phyloP scores from a whole-genome alignment of 2,888 invertebrate species.

The Mesochorus sp. region DNA sequence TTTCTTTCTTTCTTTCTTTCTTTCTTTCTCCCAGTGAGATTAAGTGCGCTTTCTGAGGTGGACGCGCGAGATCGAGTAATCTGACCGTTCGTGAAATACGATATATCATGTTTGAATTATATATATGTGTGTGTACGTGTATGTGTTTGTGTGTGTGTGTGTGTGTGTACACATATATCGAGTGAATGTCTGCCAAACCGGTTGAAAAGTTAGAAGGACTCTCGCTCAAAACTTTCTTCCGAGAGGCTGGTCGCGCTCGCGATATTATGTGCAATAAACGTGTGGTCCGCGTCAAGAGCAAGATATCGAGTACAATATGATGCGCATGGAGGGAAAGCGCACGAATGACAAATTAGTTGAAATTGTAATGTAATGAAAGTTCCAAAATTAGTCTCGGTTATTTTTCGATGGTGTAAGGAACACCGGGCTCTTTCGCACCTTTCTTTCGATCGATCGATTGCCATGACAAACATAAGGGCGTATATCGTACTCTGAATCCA shows the following conservation, averaged over 20 bases:
- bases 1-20: not conserved
- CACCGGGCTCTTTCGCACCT: not conserved
- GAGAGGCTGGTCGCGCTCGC: not conserved
- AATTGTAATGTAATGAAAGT: slow-evolving; percentile 43
- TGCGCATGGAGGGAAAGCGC: too few species aligned
- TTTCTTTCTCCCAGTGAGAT: not conserved
- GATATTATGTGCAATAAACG: too few species aligned
- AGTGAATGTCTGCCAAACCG: slow-evolving; percentile 25
- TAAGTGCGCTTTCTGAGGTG: slow-evolving; percentile 10
- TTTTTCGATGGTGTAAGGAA: not conserved
- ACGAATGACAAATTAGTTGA: slow-evolving; percentile 18
- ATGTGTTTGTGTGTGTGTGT: too few species aligned
- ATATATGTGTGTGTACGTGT: not conserved
- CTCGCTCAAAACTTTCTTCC: slow-evolving; percentile 27
- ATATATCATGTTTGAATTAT: slow-evolving; percentile 1
- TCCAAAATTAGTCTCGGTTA: slow-evolving; percentile 35
- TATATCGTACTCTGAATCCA: not conserved
- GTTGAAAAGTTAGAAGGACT: slow-evolving; percentile 28
- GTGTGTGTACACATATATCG: not conserved
- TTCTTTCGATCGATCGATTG: not conserved
- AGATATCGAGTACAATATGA: not conserved
- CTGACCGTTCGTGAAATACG: slow-evolving; percentile 40
- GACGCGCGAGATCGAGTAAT: slow-evolving; percentile 31
- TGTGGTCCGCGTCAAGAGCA: not conserved
- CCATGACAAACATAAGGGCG: not conserved